A percentile compares a stretch with the other conserved stretches of the same genome.
Evolutionary conservation across 2,888 invertebrate species (phyloP).

Genomic region (Phragmatobia fuliginosa): DNA sequence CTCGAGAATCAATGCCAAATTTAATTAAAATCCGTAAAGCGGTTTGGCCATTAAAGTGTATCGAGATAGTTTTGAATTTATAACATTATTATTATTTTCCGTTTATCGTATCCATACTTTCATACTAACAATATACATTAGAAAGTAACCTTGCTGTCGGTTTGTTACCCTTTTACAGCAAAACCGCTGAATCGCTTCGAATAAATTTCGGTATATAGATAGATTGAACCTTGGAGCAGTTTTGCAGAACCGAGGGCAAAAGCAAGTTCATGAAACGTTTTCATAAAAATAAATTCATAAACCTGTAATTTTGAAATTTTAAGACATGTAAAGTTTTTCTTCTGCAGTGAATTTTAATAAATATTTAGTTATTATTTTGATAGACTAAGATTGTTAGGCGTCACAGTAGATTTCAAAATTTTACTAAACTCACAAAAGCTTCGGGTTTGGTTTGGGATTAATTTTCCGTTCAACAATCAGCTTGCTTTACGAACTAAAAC

Average conservation of each 20-base stretch:
- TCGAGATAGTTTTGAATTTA: too few relatives aligned
- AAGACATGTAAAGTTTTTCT: conserved; percentile 6
- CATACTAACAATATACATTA: too few relatives aligned
- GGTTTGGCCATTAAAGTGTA: too few relatives aligned
- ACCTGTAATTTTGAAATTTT: not conserved
- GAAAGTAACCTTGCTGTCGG: too few relatives aligned
- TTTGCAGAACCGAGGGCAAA: too few relatives aligned
- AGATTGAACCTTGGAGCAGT: too few relatives aligned
- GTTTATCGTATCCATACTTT: not conserved
- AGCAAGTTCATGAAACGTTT: too few relatives aligned
- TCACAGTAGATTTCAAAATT: conserved; percentile 35
- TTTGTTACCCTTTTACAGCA: too few relatives aligned
- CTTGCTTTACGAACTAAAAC: conserved; percentile 59
- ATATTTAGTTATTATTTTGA: conserved; percentile 23
- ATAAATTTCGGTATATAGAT: too few relatives aligned
- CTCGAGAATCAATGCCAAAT: too few relatives aligned
- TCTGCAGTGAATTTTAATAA: conserved; percentile 12
- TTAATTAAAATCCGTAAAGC: too few relatives aligned
- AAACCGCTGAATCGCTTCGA: too few relatives aligned
- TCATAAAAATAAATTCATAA: not conserved
- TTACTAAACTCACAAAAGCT: conserved; percentile 53
- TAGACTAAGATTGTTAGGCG: conserved; percentile 18
- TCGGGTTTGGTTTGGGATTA: conserved; percentile 69
- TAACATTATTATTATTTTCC: not conserved
- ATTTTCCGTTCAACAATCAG: conserved; percentile 59